phyloP scores from a whole-genome alignment of 2,113 vertebrate genomes.

The Leucoraja erinaceus region DNA sequence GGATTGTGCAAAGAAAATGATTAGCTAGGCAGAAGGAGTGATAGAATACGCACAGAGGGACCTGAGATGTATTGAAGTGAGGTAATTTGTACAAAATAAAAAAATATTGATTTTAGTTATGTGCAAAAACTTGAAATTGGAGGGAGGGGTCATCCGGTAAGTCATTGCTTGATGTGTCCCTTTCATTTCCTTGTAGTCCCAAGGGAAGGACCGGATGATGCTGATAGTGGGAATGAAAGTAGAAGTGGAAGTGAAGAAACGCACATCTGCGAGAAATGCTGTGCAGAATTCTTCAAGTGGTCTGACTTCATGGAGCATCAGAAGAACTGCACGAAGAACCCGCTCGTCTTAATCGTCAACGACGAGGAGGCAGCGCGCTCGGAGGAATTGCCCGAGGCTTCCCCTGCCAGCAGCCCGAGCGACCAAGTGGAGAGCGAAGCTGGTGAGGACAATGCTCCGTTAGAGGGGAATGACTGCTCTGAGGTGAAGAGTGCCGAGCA shows the following conservation, averaged over 20 bases:
- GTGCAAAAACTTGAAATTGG: slow-evolving; percentile 75
- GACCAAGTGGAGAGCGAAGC: slow-evolving; percentile 82
- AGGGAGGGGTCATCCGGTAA: slow-evolving; percentile 57
- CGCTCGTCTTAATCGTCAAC: slow-evolving; percentile 84
- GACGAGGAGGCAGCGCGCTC: slow-evolving; percentile 78
- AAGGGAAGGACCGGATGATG: slow-evolving; percentile 80
- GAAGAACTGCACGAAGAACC: slow-evolving; percentile 84
- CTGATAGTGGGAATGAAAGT: slow-evolving; percentile 86
- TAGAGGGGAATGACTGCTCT: slow-evolving; percentile 65
- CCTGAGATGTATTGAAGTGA: slow-evolving; percentile 77
- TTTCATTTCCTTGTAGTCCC: slow-evolving; percentile 69
- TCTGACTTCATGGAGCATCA: slow-evolving; percentile 90
- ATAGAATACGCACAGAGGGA: slow-evolving; percentile 63
- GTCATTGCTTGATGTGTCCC: slow-evolving; percentile 66
- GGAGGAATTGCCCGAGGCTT: slow-evolving; percentile 74
- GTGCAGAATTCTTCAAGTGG: slow-evolving; percentile 97
- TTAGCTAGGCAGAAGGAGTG: slow-evolving; percentile 83
- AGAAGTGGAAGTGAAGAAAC: slow-evolving; percentile 89
- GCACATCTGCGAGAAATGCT: slow-evolving; percentile 87
- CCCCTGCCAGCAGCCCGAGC: slow-evolving; percentile 77
- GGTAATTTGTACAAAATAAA: slow-evolving; percentile 87
- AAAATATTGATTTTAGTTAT: slow-evolving; percentile 83
- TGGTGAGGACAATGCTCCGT: slow-evolving; percentile 66
- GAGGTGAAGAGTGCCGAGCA: slow-evolving; percentile 66
- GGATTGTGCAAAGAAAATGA: slow-evolving; percentile 97